Percentiles rank a stretch among this genome's conserved stretches.
Conservation (phyloP, 1,140 invertebrate genomes). For the Formica exsecta region DNA sequence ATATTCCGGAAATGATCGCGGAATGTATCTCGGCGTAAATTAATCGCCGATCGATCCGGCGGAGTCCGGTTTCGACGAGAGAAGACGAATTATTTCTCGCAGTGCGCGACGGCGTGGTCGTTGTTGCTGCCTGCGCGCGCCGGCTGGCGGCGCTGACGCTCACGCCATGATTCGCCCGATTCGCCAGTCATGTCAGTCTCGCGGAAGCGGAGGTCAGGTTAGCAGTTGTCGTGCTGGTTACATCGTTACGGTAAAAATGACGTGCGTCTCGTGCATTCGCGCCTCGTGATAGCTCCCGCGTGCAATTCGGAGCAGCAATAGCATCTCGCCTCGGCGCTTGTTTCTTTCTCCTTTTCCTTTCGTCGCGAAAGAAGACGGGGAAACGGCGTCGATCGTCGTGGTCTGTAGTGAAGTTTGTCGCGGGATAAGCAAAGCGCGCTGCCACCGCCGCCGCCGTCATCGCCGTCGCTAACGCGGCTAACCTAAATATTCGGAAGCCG, state of each 20-base stretch:
- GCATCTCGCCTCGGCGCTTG: slow-evolving; percentile 2
- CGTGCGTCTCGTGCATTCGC: slow-evolving; percentile 87
- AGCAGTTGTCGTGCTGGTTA: slow-evolving; percentile 79
- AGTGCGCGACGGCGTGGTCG: slow-evolving; percentile 42
- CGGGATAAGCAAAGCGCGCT: slow-evolving; percentile 35
- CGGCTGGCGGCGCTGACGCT: slow-evolving; percentile 71
- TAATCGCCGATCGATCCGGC: neutral
- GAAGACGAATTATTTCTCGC: no score
- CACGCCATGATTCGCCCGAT: slow-evolving; percentile 72
- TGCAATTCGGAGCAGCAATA: neutral
- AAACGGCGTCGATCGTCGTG: slow-evolving; percentile 17
- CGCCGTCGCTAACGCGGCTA: slow-evolving; percentile 50
- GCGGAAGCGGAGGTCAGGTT: slow-evolving; percentile 82
- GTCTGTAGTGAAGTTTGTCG: slow-evolving; percentile 9
- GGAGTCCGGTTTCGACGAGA: no score
- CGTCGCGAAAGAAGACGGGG: neutral
- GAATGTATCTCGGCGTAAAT: neutral
- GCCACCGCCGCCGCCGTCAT: neutral
- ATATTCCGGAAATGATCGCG: neutral
- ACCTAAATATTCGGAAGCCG: slow-evolving; percentile 76
- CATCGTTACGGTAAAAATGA: slow-evolving; percentile 87
- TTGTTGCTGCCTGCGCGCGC: slow-evolving; percentile 49
- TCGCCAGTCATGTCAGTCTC: slow-evolving; percentile 74
- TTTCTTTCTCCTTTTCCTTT: slow-evolving; percentile 85
- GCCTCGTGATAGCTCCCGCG: slow-evolving; percentile 86